A percentile compares a stretch with the other conserved stretches of the same genome.
Conservation (phyloP, 2,797 vertebrate genomes). For the Crenichthys baileyi region DNA sequence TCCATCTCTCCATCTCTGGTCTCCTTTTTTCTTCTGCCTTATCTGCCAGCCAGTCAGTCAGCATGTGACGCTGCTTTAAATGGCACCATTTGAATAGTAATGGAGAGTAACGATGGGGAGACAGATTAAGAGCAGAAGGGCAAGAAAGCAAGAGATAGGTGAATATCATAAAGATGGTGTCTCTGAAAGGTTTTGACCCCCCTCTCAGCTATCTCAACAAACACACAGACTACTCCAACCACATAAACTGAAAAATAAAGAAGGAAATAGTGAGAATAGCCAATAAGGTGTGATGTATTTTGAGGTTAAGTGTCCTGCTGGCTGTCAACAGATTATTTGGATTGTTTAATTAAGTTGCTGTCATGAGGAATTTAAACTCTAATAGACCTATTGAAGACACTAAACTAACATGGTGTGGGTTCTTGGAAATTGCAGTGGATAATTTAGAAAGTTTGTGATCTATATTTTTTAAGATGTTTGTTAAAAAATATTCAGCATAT, state of each 20-base stretch:
- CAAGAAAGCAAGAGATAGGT: slow-evolving; percentile 47
- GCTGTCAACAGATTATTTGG: slow-evolving; percentile 21
- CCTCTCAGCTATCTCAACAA: slow-evolving; percentile 37
- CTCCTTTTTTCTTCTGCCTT: slow-evolving; percentile 39
- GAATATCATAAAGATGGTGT: slow-evolving; percentile 70
- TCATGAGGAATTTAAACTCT: slow-evolving; percentile 24
- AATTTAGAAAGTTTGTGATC: slow-evolving; percentile 8
- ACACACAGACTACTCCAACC: neutral
- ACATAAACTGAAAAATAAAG: slow-evolving; percentile 15
- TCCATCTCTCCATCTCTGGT: slow-evolving; percentile 12
- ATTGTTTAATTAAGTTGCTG: slow-evolving; percentile 14
- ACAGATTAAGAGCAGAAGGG: slow-evolving; percentile 49
- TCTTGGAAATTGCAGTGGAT: neutral
- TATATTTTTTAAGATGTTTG: neutral
- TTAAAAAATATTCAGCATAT: slow-evolving; percentile 11
- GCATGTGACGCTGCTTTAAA: slow-evolving; percentile 73
- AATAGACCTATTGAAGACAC: neutral
- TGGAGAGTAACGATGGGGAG: slow-evolving; percentile 69
- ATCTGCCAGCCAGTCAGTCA: slow-evolving; percentile 55
- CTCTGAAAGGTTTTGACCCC: slow-evolving; percentile 44
- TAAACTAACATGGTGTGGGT: neutral
- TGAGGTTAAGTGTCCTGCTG: slow-evolving; percentile 19
- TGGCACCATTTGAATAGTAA: slow-evolving; percentile 80
- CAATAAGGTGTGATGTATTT: slow-evolving; percentile 23
- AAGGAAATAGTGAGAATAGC: slow-evolving; percentile 12